Base-by-base conservation (phyloP, 2,888 invertebrate genomes). In the Synergus itoensis region DNA sequence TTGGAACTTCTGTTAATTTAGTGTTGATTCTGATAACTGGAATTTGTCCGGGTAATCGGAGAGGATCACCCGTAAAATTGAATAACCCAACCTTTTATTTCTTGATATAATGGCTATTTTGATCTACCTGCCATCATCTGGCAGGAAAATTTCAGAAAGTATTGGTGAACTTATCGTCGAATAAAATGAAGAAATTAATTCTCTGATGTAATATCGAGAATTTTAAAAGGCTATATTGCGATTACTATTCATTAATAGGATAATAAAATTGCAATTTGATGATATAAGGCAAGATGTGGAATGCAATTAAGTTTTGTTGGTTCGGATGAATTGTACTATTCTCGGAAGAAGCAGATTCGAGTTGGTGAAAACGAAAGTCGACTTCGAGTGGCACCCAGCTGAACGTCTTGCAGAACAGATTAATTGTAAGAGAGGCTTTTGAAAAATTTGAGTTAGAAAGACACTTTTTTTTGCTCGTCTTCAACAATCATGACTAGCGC, bases 1-100 rank as follows among this genome's bases (percentile, higher is more conserved):
- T 84, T 84, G 67, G 67, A 77, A 86, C 84, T 87, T 80, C 81
- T 79, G 84, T 83, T 87, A 86, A 88, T 88, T 86, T 86, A 86
- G 63, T 64, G 82, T 82, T 81, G 64, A 81, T 65, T 79, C n/a
- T 64, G n/a, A 21, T 76, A 40, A 76, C 8, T 36, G 43, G 45
- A 40, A 78, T 57, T 21, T 67, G 63, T 48, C 36, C 41, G 5
- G 8, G 36, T 73, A 65, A 65, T 65, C 64, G 9, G 18, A 41
- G 41, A 36, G 28, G 1, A 53, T 73, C 53, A 48, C 28, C 69
- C 36, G 69, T 69, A 48, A 53, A 69, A 69, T 69, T 69, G 28
- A 48, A 69, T 69, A 60, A 60, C 21, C 4, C 12, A 21, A 60
- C 21, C 21, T 36, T 36, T 28, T 9, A 48, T 36, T 28, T 43